Evolutionary conservation across 2,888 invertebrate genomes (phyloP), one percentile per base, ranked within the genome.

Genomic region (Gandaritis pyraliata): DNA sequence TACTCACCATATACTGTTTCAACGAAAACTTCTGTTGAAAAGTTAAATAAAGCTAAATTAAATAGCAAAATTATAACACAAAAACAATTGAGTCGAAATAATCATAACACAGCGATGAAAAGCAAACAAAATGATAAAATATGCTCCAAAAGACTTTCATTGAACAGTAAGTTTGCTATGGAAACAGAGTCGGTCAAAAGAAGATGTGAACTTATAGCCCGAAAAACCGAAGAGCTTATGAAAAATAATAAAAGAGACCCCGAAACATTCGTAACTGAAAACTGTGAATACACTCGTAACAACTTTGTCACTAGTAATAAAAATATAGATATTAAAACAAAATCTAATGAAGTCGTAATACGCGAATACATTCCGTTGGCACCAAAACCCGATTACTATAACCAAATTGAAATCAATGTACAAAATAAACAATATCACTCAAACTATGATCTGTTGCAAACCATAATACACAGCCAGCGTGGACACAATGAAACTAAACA

Each of bases 371-470:
- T 72, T 41, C 70, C 62, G 23, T 33, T 49, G 16, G 29, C 33
- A 36, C 23, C 72, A 13, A 64, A 58, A 45, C 12, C 10, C 2
- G 47, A 64, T 36, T n/a, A 18, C 13, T 11, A n/a, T 6, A 48
- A 11, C 58, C 5, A 57, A 46, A 39, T 0, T 43, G 3, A 1
- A 41, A 55, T 30, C 0, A 13, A 23, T 11, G 15, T 45, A 11
- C 58, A 57, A n/a, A 18, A 66, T 13, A 77, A 76, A 54, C 12
- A 41, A 0, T 72, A 68, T 54, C 76, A 79, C 65, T 83, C 81
- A 23, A 84, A 87, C 0, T 80, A 82, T 66, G 88, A 89, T 65
- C 77, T 90, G 38, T 65, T 90, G 13, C 73, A 83, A 68, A 82
- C 88, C 8, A 72, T 86, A 66, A 57, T 81, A 15, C 71, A 65